Base-by-base conservation (phyloP, 2,113 vertebrate species). In the Myrmecobius fasciatus region DNA sequence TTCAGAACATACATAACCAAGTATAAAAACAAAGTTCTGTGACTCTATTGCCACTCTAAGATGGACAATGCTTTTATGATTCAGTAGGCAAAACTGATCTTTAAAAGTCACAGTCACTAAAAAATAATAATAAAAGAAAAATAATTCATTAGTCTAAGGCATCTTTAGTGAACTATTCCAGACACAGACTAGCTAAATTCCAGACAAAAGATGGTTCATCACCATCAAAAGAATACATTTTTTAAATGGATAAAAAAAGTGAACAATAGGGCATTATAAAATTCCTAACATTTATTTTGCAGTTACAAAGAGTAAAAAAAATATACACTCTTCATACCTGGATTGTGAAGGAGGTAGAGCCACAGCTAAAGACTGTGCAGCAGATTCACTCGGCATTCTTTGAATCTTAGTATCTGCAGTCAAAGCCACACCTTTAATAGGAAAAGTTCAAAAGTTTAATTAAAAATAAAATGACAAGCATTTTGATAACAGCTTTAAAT, bases 321-420 rank as follows among this genome's bases (percentile, higher is more conserved):
- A 60, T 6, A 54, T 26, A 54, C 53, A 26, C 22, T 75, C 90
- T 89, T 88, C 92, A 54, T 99, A 99, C 99, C 99, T 99, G 95
- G 99, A 98, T 97, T 99, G 99, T 92, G 99, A 99, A 51, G 99
- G 97, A 20, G 99, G 99, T 95, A 99, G 98, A 2, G 99, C 98
- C 96, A 99, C 98, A 0, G 99, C 99, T 98, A 99, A 98, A 56
- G 99, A 99, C 75, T 99, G 99, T 75, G 99, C 98, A 89, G 99
- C 99, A 17, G 98, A 99, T 95, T 99, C 99, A 96, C 99, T 99
- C 31, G 99, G 99, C 98, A 99, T 99, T 98, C 99, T 99, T 96
- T 99, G 99, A 91, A 99, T 97, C 98, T 99, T 99, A n/a, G 99
- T 99, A 94, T 99, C 99, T 48, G 99, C 99, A 54, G 99, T 99